Evolutionary conservation across 1,140 invertebrate genomes (phyloP).

Genomic region (Drosophila lacteicornis): DNA sequence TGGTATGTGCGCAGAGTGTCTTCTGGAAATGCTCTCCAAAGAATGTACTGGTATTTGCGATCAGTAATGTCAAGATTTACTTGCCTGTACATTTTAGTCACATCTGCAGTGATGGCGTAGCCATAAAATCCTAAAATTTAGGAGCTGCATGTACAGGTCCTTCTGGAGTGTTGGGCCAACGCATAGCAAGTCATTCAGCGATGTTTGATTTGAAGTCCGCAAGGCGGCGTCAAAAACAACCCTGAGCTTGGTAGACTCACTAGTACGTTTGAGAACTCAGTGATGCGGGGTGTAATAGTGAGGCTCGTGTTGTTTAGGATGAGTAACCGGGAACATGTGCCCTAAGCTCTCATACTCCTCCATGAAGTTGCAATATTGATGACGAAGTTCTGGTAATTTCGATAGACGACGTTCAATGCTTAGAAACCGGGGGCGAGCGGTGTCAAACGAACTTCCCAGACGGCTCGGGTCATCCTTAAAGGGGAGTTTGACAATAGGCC

Average conservation of each 20-base stretch:
- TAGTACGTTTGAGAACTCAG: neutral
- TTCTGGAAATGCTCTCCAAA: no score
- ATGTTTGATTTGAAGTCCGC: constrained; percentile 1
- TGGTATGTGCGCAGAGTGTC: constrained; percentile 19
- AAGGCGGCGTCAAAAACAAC: constrained; percentile 68
- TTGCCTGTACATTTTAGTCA: constrained; percentile 6
- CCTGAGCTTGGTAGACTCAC: neutral
- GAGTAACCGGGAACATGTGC: neutral
- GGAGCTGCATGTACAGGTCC: neutral
- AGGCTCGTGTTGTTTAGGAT: neutral
- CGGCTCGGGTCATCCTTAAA: no score
- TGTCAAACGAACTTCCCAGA: neutral
- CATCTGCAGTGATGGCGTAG: neutral
- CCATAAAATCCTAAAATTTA: neutral
- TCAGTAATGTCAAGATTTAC: constrained; percentile 1
- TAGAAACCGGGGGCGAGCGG: neutral
- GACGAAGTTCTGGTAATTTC: neutral
- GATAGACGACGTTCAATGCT: neutral
- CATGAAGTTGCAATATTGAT: no score
- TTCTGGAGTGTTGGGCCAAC: neutral
- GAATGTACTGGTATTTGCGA: constrained; percentile 64
- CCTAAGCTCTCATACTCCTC: no score
- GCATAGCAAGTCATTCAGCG: neutral
- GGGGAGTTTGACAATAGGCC: no score
- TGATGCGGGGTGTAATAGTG: neutral